A percentile compares a stretch with the other conserved stretches of the same genome.
These are phyloP conservation scores for Clunio marinus DNA, from an alignment of 2,888 invertebrate genomes.

Conservation along the genomic window DNA sequence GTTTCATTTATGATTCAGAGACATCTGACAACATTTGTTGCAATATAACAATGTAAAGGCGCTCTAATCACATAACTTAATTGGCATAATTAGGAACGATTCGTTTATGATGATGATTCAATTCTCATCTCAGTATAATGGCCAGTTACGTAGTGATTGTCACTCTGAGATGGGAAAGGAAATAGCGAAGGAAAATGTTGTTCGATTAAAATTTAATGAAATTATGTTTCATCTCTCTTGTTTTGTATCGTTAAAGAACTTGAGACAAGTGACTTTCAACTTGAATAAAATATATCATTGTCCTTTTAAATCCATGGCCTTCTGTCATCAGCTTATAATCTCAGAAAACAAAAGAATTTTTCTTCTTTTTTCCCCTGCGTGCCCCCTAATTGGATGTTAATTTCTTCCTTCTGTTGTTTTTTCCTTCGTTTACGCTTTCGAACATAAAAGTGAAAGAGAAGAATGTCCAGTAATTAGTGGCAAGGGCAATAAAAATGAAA, in stretches of 20 bases:
- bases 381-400: conserved; percentile 23
- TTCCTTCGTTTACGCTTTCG: not conserved
- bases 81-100: conserved; percentile 22
- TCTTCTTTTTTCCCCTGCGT: not conserved
- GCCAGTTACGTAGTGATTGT: not conserved
- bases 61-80: conserved; percentile 19
- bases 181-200: too few relatives aligned
- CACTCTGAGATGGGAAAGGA: not conserved
- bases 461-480: conserved; percentile 18
- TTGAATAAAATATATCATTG: not conserved
- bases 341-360: not conserved
- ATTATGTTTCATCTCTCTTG: not conserved
- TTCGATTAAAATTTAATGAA: too few relatives aligned
- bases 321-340: conserved; percentile 4
- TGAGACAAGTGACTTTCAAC: not conserved
- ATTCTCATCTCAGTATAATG: not conserved
- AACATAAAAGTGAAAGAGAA: not conserved
- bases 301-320: not conserved
- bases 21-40: conserved; percentile 11
- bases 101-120: conserved; percentile 7
- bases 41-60: conserved; percentile 19
- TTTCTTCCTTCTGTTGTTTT: conserved; percentile 15
- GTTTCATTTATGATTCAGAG: not conserved
- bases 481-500: conserved; percentile 18
- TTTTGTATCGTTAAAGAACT: not conserved